Base-by-base conservation (phyloP, 1,140 invertebrate genomes). In the Mercenaria mercenaria region DNA sequence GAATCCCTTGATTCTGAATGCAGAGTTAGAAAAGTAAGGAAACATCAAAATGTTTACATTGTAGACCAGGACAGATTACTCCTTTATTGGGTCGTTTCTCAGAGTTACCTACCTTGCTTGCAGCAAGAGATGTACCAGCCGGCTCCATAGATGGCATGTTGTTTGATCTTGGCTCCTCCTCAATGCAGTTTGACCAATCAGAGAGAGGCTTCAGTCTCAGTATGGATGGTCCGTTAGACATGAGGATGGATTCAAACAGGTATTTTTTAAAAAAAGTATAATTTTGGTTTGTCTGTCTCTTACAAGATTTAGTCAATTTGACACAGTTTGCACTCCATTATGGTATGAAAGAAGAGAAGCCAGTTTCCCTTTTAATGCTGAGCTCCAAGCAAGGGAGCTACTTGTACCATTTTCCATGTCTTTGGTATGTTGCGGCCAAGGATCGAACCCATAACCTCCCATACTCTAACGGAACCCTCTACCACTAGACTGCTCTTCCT, bases 131-230 rank as follows among this genome's bases (percentile, higher is more conserved):
- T 47, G 95, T 98, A 15, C 93, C 94, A 47, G 96, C 96, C 84
- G 97, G 97, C 86, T 97, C 97, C 39, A 96, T 99, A 37, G 98
- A 99, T 96, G 98, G 98, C 0, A 97, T 99, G 91, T 94, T 99
- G 23, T 98, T 99, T 96, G 99, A 99, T 96, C 98, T 98, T 95
- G 99, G 99, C n/a, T 98, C 98, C 95, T 99, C 99, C 6, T 99
- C 98, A 0, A 99, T 99, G 98, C 99, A 99, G 96, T 97, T 99
- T 95, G 98, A 99, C 94, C 96, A 97, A 92, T 96, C 97, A 1
- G 96, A 97, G 26, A 96, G 99, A 94, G 99, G 99, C 8, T 99
- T 99, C 96, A 97, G 98, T 20, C 92, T 99, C 0, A 97, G 97
- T 69, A 97, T 97, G 69, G 97, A 99, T 96, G 98, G 98, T 0